Percentiles rank a stretch among this genome's conserved stretches.
Evolutionary conservation across 2,113 vertebrate species (phyloP).

Genomic region (Formicarius rufipectus): DNA sequence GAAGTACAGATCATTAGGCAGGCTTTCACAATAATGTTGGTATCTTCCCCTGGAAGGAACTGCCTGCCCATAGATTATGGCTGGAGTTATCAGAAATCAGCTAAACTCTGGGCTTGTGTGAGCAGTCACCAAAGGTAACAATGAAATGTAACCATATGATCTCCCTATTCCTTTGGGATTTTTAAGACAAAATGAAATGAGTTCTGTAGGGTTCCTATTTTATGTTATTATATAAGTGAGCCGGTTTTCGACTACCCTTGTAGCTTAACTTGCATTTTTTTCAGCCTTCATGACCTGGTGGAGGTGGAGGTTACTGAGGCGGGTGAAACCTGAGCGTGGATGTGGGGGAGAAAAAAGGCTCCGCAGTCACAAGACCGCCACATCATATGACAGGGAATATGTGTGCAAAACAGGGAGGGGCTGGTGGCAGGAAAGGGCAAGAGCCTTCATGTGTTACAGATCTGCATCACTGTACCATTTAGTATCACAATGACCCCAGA

Average conservation of each 20-base stretch:
- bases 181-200: neutral
- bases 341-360: neutral
- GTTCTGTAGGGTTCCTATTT: neutral
- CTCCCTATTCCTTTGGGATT: neutral
- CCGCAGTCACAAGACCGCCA: neutral
- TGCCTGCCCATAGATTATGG: neutral
- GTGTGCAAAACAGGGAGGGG: neutral
- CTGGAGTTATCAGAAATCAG: neutral
- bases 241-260: neutral
- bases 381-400: neutral
- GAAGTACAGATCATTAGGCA: neutral
- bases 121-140: neutral
- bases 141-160: neutral
- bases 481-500: neutral
- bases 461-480: neutral
- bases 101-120: neutral
- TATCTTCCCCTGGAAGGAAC: neutral
- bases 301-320: neutral
- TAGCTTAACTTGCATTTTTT: neutral
- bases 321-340: neutral
- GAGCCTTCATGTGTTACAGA: neutral
- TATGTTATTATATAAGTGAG: neutral
- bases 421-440: neutral
- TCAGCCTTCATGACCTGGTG: neutral
- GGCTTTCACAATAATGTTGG: neutral